Percentiles rank a stretch among this genome's conserved stretches.
Conservation (phyloP, 2,113 vertebrate genomes). For the Corynorhinus townsendii region DNA sequence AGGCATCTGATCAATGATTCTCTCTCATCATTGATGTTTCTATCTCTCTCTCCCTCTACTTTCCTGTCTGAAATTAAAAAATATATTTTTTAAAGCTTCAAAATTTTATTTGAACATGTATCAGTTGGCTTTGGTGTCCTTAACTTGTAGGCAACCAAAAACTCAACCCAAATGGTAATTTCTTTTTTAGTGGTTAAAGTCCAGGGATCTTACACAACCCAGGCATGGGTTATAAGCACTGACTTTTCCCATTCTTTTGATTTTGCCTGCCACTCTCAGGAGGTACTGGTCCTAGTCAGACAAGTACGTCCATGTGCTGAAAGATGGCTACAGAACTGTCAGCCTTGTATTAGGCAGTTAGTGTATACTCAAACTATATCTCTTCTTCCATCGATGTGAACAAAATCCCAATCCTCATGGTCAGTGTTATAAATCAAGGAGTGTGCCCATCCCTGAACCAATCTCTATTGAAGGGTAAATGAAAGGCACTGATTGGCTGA, state of each 20-base stretch:
- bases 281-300: not conserved
- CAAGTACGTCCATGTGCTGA: not conserved
- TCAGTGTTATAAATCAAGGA: not conserved
- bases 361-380: not conserved
- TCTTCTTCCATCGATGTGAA: not conserved
- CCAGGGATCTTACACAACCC: not conserved
- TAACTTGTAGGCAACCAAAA: not conserved
- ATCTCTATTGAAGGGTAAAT: not conserved
- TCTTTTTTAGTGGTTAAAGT: not conserved
- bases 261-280: not conserved
- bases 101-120: not conserved
- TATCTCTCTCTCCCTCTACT: too few species aligned
- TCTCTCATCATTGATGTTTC: too few species aligned
- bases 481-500: rapidly evolving
- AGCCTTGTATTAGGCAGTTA: not conserved
- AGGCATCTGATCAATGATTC: too few species aligned
- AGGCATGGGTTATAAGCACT: not conserved
- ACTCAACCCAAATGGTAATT: not conserved
- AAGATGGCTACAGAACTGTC: not conserved
- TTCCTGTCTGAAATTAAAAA: too few species aligned
- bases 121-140: not conserved
- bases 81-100: too few species aligned
- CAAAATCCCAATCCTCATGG: not conserved
- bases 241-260: not conserved
- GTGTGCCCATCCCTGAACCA: rapidly evolving